These are phyloP conservation scores for Megalopta genalis DNA, from an alignment of 1,140 invertebrate genomes.

Conservation along the genomic window DNA sequence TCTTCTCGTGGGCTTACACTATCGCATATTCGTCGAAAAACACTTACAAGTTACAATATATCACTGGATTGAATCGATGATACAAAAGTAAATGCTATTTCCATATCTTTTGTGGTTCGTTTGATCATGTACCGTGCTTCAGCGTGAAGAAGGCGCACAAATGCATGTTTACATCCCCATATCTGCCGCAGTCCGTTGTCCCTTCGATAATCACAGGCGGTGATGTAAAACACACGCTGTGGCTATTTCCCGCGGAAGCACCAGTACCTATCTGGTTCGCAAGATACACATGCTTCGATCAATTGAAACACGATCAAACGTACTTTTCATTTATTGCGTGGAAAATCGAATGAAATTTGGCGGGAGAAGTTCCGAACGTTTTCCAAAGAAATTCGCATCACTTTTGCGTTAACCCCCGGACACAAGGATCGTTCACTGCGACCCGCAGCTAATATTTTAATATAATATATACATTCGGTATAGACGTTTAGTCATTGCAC, in stretches of 20 bases:
- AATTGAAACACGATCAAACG: no score
- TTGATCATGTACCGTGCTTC: neutral
- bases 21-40: neutral
- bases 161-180: no score
- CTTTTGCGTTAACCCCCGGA: neutral
- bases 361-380: no score
- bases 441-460: neutral
- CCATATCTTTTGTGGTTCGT: neutral
- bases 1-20: neutral
- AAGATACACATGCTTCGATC: no score
- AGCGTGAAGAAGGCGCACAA: no score
- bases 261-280: no score
- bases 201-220: no score
- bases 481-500: neutral
- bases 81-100: constrained; percentile 31
- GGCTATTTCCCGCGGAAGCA: no score
- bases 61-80: neutral
- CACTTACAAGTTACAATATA: constrained; percentile 7
- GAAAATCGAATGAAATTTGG: no score
- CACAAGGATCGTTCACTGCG: neutral
- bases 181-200: no score
- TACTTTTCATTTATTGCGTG: no score
- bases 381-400: neutral
- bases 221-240: no score
- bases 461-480: neutral